These are phyloP conservation scores for Ciconia stormi DNA, from an alignment of 2,113 vertebrate genomes.

Conservation along the genomic window DNA sequence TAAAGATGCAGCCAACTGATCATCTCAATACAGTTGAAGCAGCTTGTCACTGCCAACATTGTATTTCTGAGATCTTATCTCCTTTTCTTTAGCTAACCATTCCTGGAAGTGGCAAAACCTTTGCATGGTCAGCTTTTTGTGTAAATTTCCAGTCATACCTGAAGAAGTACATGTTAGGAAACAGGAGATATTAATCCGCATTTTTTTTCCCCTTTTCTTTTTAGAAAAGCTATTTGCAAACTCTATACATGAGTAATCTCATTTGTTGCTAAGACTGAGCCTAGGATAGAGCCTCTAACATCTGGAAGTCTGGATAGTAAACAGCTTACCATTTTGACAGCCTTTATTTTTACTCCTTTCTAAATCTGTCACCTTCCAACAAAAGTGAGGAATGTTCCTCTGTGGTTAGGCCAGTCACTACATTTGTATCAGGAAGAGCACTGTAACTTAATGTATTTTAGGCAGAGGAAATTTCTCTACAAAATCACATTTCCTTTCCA, in stretches of 20 bases:
- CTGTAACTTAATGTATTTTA: background rate
- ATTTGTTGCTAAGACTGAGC: background rate
- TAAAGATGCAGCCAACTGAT: background rate
- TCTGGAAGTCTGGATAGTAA: background rate
- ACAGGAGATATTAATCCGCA: background rate
- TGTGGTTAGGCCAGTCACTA: background rate
- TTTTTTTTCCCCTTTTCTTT: background rate
- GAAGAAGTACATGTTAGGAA: background rate
- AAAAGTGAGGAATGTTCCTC: background rate
- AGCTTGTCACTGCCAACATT: background rate
- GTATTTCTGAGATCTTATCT: background rate
- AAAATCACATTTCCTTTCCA: background rate
- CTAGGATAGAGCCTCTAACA: background rate
- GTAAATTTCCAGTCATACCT: background rate
- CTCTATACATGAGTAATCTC: background rate
- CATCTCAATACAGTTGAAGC: background rate
- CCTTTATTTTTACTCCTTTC: background rate
- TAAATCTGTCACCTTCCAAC: background rate
- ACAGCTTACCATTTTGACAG: background rate
- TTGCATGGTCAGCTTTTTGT: background rate
- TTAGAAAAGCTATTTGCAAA: background rate
- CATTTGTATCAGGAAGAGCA: background rate
- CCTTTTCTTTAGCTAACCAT: background rate
- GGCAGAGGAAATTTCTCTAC: background rate
- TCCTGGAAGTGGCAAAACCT: fast-evolving